Evolutionary conservation across 2,113 vertebrate genomes (phyloP), one percentile per base, ranked within the genome.

Genomic region (Macrotus californicus): DNA sequence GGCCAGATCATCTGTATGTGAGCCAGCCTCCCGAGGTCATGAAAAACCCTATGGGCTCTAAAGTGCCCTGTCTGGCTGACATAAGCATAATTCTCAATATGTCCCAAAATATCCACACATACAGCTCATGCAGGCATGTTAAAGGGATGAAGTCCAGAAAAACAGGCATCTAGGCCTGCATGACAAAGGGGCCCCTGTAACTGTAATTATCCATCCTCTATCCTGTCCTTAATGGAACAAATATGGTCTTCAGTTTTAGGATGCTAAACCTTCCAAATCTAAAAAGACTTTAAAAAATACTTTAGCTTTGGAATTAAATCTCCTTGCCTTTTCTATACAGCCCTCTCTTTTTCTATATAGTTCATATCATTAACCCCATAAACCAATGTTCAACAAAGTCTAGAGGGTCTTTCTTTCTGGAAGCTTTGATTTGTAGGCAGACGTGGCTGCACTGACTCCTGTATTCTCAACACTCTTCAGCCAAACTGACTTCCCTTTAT

Each of bases 301-400:
- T 10, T 89, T 79, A 87, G 26, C 46, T 92, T 96, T 79, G n/a
- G 21, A 76, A 86, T 95, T 93, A 82, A 96, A 91, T 88, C 73
- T 39, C 36, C 69, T 88, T 91, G 52, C 31, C 48, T 87, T 95
- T 86, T 69, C 46, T 73, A 3, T 73, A 69, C 5, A 39, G 26
- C 31, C 39, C 18, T 48, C 26, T 89, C 76, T 61, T 92, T 86
- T 93, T 94, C 70, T 87, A 3, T 69, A 12, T 88, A 50, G 16
- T 91, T 82, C 56, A 93, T 80, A 90, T 76, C 76, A 94, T 85
- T 90, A 95, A 94, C n/a, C n/a, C 50, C n/a, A 10, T 82, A 93
- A 93, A 36, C 14, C 76, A 95, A 52, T 70, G 39, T 64, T 87
- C 72, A 96, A 9, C 52, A 70, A 87, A 92, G 34, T 83, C 54